Evolutionary conservation across 2,888 invertebrate genomes (phyloP).

Genomic region (Nymphalis urticae): DNA sequence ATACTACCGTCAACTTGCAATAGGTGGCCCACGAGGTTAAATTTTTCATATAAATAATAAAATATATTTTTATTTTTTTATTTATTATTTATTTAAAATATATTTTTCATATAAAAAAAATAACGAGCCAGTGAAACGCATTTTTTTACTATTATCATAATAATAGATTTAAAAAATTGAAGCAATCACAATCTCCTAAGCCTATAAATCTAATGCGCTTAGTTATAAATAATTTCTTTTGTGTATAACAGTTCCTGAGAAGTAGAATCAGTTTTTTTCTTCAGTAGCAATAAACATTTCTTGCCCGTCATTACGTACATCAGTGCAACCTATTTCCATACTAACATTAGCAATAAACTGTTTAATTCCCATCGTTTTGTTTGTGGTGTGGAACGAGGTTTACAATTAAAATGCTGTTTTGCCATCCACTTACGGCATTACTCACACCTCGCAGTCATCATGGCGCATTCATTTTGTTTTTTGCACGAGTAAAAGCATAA

Average conservation of each 20-base stretch:
- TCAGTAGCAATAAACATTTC: constrained; percentile 47
- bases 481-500: constrained; percentile 60
- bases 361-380: constrained; percentile 58
- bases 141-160: neutral
- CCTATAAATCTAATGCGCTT: constrained; percentile 24
- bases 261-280: constrained; percentile 30
- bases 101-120: no score
- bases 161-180: neutral
- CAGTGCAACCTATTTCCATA: constrained; percentile 53
- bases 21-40: no score
- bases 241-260: constrained; percentile 34
- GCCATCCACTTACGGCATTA: constrained; percentile 62
- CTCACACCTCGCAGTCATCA: constrained; percentile 70
- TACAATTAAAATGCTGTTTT: constrained; percentile 66
- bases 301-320: constrained; percentile 43
- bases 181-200: constrained; percentile 13
- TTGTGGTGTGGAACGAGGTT: constrained; percentile 55
- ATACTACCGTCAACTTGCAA: no score
- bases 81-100: no score
- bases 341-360: constrained; percentile 49
- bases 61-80: no score
- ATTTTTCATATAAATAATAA: no score
- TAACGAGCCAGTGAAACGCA: no score
- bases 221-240: constrained; percentile 32
- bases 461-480: constrained; percentile 61